phyloP scores from a whole-genome alignment of 1,140 invertebrate genomes.

The Parapsyche elsis region DNA sequence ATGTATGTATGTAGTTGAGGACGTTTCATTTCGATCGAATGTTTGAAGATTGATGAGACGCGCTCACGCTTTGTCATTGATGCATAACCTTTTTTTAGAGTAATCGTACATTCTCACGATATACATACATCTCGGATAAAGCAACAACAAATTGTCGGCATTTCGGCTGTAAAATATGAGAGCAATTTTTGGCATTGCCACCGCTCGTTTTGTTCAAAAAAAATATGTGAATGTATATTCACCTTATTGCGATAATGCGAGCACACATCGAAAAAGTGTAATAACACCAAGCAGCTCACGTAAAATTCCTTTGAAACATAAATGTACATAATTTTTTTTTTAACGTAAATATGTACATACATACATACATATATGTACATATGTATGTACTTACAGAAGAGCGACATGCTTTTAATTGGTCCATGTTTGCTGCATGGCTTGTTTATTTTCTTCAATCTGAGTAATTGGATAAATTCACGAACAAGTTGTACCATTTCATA shows the following conservation, averaged over 20 bases:
- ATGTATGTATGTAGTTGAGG: no score
- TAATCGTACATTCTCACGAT: no score
- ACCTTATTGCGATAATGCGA: no score
- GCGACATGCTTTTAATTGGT: no score
- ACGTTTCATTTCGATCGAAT: background rate
- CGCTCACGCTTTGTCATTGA: background rate
- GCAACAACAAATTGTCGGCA: constrained; percentile 10
- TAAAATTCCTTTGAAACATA: no score
- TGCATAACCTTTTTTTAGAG: constrained; percentile 5
- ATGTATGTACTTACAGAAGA: no score
- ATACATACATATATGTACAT: background rate
- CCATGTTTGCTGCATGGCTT: no score
- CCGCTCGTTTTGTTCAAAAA: background rate
- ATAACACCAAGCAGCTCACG: background rate
- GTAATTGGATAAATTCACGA: no score
- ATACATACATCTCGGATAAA: background rate
- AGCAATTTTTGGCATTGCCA: background rate
- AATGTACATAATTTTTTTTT: no score
- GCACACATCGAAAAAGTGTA: background rate
- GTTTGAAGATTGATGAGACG: background rate
- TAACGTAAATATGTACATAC: background rate
- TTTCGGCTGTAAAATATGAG: constrained; percentile 6
- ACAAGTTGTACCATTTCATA: no score
- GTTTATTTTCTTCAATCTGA: no score
- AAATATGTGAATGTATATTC: background rate